Evolutionary conservation across 2,113 vertebrate genomes (phyloP).

Genomic region (Myrmophylax atrothorax): DNA sequence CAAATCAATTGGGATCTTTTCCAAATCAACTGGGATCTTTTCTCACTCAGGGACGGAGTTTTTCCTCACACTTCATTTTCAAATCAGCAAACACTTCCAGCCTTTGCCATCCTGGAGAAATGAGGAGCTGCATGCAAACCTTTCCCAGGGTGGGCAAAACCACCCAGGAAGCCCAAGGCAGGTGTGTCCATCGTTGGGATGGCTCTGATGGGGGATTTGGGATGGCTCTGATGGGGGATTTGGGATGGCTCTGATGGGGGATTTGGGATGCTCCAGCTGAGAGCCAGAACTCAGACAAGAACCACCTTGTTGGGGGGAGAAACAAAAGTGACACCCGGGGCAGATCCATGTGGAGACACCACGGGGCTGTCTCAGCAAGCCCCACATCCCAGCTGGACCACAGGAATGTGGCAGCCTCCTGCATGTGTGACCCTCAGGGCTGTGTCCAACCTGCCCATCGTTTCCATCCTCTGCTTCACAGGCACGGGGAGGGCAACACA

Average conservation of each 20-base stretch:
- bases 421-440: not conserved
- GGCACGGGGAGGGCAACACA: not conserved
- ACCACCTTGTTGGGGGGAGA: not conserved
- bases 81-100: not conserved
- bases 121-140: not conserved
- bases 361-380: not conserved
- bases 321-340: not conserved
- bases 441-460: rapidly evolving
- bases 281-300: rapidly evolving
- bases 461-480: not conserved
- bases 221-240: not conserved
- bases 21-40: not conserved
- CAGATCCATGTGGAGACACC: not conserved
- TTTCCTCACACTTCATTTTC: not conserved
- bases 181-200: not conserved
- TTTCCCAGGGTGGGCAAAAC: not conserved
- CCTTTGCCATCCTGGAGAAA: not conserved
- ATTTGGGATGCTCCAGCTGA: not conserved
- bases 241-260: too few relatives aligned
- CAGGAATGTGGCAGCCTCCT: rapidly evolving
- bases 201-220: rapidly evolving
- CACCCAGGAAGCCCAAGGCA: not conserved
- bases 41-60: not conserved
- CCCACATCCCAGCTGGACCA: not conserved
- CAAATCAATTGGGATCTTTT: not conserved